Percentiles rank a stretch among this genome's conserved stretches.
phyloP scores from a whole-genome alignment of 2,888 invertebrate genomes.

The Heliconius aoede region DNA sequence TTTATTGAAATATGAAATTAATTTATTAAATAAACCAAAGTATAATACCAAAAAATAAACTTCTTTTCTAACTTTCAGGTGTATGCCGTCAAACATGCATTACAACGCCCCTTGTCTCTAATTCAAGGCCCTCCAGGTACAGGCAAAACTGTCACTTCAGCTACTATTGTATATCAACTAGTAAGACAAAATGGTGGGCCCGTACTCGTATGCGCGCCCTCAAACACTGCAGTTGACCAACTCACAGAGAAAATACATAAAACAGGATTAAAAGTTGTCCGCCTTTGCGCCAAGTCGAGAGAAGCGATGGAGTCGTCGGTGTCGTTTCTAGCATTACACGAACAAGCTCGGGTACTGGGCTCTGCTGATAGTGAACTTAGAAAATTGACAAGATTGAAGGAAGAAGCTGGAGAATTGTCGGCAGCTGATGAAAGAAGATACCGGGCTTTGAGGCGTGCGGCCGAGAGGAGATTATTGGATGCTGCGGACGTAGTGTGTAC shows the following conservation, averaged over 20 bases:
- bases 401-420: slow-evolving; percentile 98
- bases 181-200: slow-evolving; percentile 97
- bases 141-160: slow-evolving; percentile 99
- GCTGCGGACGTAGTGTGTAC: slow-evolving; percentile 99
- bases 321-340: slow-evolving; percentile 97
- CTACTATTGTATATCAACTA: slow-evolving; percentile 99
- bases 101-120: slow-evolving; percentile 96
- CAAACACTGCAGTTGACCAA: slow-evolving; percentile 99
- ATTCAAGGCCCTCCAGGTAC: slow-evolving; percentile 99
- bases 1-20: too few species aligned
- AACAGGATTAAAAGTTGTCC: slow-evolving; percentile 96
- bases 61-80: slow-evolving; percentile 84
- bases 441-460: slow-evolving; percentile 93
- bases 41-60: too few species aligned
- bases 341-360: slow-evolving; percentile 97
- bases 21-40: too few species aligned
- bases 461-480: slow-evolving; percentile 94
- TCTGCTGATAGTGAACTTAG: slow-evolving; percentile 94
- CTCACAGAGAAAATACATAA: slow-evolving; percentile 99
- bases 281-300: slow-evolving; percentile 98
- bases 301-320: slow-evolving; percentile 99
- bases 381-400: slow-evolving; percentile 97
- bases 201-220: slow-evolving; percentile 98
- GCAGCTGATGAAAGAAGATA: slow-evolving; percentile 98
- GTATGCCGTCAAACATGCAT: slow-evolving; percentile 98